Base-by-base conservation (phyloP, 2,888 invertebrate species). In the Dasypolia templi region DNA sequence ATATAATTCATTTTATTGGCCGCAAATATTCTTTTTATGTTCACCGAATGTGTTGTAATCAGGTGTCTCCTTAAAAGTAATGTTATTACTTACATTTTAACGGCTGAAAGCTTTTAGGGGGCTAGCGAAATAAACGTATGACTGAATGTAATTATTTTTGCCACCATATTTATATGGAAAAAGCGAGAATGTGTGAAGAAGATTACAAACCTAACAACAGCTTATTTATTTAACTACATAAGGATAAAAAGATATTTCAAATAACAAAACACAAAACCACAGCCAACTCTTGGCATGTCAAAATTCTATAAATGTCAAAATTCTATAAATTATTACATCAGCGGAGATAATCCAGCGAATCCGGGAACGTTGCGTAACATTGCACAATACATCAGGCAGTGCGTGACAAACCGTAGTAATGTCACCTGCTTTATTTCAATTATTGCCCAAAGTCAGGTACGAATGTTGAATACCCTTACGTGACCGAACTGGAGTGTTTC, bases 361-460 rank as follows among this genome's bases (percentile, higher is more conserved):
- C 77, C 79, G 26, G 6, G 53, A 46, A 73, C 58, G 51, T 75
- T 69, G 65, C 42, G 65, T 67, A 79, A 67, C 58, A 64, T 26
- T 67, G 56, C 75, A 80, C 85, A 85, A 89, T 91, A 90, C 86
- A 89, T 91, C 89, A 89, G 46, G 72, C 58, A 77, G 89, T 92
- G 92, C 94, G 94, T 94, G 93, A 90, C 92, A 87, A 84, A 79
- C 62, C 74, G 86, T 89, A 90, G 87, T 93, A 92, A 92, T 85
- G 91, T 89, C 91, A 90, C 89, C 89, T 89, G 89, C 86, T 92
- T 93, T 91, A 93, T 94, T 92, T 93, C 93, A 93, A 93, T 93
- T 93, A 93, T 88, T 89, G 85, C 89, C 87, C 77, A 75, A 89
- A 89, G 81, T 87, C 87, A 89, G 86, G 83, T 84, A 86, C 82